phyloP scores from a whole-genome alignment of 2,797 vertebrate species.

The Urophycis tenuis region DNA sequence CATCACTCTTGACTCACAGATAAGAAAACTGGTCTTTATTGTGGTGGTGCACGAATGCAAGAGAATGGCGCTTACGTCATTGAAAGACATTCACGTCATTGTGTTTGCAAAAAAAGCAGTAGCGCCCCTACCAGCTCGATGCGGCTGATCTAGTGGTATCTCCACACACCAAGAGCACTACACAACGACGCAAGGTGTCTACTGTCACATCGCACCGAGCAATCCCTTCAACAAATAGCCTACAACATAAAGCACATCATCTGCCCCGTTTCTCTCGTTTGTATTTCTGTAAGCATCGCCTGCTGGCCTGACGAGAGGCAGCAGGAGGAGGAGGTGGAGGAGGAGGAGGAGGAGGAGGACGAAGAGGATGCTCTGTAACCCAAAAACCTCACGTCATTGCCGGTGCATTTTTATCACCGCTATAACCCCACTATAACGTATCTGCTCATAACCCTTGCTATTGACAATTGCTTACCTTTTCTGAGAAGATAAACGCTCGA shows the following conservation, averaged over 20 bases:
- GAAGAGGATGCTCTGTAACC: not conserved
- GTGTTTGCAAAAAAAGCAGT: conserved; percentile 58
- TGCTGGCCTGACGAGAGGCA: no score
- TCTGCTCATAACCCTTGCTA: not conserved
- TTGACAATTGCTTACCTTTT: not conserved
- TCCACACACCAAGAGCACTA: conserved; percentile 35
- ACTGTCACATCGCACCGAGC: not conserved
- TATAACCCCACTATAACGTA: not conserved
- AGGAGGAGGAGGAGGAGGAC: not conserved
- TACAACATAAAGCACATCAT: not conserved
- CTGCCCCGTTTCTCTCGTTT: not conserved
- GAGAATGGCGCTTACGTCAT: conserved; percentile 51
- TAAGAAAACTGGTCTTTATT: not conserved
- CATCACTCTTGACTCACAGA: not conserved
- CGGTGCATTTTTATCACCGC: not conserved
- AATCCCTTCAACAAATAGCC: not conserved
- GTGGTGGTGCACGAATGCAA: not conserved
- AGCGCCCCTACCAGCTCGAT: conserved; percentile 47
- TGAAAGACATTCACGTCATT: conserved; percentile 59
- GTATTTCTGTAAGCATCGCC: not conserved
- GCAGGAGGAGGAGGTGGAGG: not conserved
- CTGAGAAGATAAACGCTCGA: conserved; percentile 30
- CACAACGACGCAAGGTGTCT: conserved; percentile 42
- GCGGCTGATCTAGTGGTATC: conserved; percentile 49
- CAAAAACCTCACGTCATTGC: not conserved